phyloP scores from a whole-genome alignment of 2,888 invertebrate species.

The Crioceris asparagi region DNA sequence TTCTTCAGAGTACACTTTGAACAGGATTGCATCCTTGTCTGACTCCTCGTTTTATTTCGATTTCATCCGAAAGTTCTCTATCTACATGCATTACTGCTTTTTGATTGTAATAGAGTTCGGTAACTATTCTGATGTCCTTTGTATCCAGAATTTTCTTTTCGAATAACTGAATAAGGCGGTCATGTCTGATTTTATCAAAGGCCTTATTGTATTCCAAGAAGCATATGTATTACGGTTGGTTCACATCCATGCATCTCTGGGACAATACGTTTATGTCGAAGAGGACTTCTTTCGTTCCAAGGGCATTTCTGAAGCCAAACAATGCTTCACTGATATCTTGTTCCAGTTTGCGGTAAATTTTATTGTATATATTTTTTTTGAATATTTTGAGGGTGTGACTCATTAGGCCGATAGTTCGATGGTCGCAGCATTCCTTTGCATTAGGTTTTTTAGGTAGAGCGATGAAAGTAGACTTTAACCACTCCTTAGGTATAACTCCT shows the following conservation, averaged over 20 bases:
- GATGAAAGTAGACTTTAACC: constrained; percentile 7
- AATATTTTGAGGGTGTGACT: constrained; percentile 10
- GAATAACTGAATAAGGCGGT: background rate
- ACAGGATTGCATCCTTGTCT: no score
- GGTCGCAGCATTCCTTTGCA: constrained; percentile 5
- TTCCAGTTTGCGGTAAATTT: constrained; percentile 4
- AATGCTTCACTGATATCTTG: background rate
- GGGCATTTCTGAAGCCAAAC: background rate
- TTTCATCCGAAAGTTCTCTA: background rate
- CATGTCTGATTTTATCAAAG: background rate
- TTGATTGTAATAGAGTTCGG: background rate
- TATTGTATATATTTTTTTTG: constrained; percentile 7
- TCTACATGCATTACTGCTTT: no score
- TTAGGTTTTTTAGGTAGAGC: constrained; percentile 6
- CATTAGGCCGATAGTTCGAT: constrained; percentile 9
- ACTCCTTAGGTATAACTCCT: constrained; percentile 4
- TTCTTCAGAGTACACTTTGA: no score
- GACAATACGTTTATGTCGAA: background rate
- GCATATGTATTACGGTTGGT: background rate
- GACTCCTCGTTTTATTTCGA: background rate
- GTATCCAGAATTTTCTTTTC: background rate
- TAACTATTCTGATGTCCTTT: background rate
- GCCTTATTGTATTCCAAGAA: background rate
- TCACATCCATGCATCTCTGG: background rate
- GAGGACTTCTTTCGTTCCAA: no score